Base-by-base conservation (phyloP, 2,113 vertebrate species). In the Pomatorhinus ruficollis region DNA sequence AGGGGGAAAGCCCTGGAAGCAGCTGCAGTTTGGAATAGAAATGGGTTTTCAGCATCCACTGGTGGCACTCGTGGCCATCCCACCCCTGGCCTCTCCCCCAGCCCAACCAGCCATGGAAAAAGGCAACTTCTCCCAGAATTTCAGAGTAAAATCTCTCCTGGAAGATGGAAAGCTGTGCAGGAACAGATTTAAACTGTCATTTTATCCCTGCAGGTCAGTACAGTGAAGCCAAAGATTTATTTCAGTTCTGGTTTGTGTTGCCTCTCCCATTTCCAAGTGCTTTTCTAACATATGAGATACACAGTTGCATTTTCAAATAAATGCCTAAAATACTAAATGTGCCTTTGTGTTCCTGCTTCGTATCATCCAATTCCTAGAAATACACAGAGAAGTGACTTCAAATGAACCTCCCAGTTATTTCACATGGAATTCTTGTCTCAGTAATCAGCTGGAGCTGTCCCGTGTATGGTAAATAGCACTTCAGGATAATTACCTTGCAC, bases 361-460 rank as follows among this genome's bases (percentile, higher is more conserved):
- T 24, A 59, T 56, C 77, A 84, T 20, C 44, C 39, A 40, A 6
- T 40, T 89, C 80, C 83, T 96, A 93, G 75, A 84, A 57, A 89
- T 20, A 37, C 20, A 47, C 0, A 12, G 53, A 57, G 53, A 83
- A 96, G 21, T 28, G 65, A 84, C 69, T 94, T 86, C 17, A 89
- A 92, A 84, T 84, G 28, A 83, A 94, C 37, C 49, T 95, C 39
- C 17, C 31, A 37, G 80, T 87, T 77, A 87, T 65, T 94, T 76
- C 76, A 68, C 56, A 72, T 39, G 9, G 50, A 92, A 94, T 54
- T 69, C 72, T n/a, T 81, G 52, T 52, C 87, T 90, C 0, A 0
- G 77, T 31, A 87, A 89, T 95, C 76, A 61, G 80, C 56, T 84
- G 3, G 42, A 91, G 83, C 44, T 89, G 91, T 56, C 93, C 93